phyloP scores from a whole-genome alignment of 2,113 vertebrate genomes.

The Stomatorhinus ivindoensis region DNA sequence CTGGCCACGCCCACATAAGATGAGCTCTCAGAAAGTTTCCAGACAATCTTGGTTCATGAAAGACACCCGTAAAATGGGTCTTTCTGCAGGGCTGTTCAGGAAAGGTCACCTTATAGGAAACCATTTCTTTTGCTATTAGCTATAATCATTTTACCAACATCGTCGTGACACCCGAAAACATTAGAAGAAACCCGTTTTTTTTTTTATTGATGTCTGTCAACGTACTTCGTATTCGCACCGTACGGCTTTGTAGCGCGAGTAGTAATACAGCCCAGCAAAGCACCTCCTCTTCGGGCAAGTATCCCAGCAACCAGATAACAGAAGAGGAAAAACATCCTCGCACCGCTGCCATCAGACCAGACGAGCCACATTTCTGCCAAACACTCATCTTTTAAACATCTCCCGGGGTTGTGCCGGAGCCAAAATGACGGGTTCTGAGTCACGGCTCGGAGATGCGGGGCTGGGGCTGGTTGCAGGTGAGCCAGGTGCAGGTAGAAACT shows the following conservation, averaged over 20 bases:
- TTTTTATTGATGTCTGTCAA: neutral
- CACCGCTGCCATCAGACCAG: neutral
- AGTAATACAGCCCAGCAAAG: neutral
- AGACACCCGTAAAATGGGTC: neutral
- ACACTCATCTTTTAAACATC: constrained; percentile 11
- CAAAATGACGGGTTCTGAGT: neutral
- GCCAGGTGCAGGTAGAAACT: neutral
- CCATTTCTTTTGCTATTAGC: neutral
- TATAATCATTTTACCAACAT: neutral
- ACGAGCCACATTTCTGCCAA: constrained; percentile 6
- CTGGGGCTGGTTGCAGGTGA: neutral
- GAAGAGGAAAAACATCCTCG: constrained; percentile 8
- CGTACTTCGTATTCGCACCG: neutral
- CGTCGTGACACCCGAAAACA: neutral
- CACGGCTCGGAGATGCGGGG: neutral
- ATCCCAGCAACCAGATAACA: constrained; percentile 14
- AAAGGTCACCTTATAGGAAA: neutral
- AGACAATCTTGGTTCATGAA: neutral
- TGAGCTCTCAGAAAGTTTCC: neutral
- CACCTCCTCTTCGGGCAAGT: neutral
- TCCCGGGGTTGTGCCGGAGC: neutral
- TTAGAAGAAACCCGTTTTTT: neutral
- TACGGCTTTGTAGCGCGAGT: neutral
- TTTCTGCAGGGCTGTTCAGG: neutral
- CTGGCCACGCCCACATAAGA: neutral